Evolutionary conservation across 1,140 invertebrate genomes (phyloP), one percentile per base, ranked within the genome.

Genomic region (Nephotettix cincticeps): DNA sequence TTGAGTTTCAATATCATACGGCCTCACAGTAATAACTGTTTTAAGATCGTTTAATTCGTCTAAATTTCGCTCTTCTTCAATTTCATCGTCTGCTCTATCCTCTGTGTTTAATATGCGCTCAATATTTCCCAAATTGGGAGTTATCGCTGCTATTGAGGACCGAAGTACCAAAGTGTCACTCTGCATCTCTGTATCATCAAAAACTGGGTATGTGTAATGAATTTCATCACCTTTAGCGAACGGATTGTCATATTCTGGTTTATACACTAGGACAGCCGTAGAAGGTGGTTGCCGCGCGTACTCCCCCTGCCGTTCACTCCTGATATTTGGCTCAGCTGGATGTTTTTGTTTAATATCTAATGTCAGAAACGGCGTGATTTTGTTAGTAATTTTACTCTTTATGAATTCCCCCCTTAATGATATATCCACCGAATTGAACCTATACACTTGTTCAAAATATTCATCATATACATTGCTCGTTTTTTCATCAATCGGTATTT

Each of bases 401-500:
- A 61, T 61, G 23, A 61, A 61, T 28, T 61, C 21, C 6, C 56
- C 56, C 28, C 28, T 61, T 29, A 61, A 13, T 61, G 23, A 21
- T 3, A 61, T 11, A 28, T 61, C 27, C 2, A 27, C 56, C 4
- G 56, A 27, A 14, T 29, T 61, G 14, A 61, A 21, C 9, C n/a
- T 29, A 61, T 21, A 61, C 6, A 27, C 25, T 27, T 25, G 21
- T 23, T 29, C 13, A 28, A 61, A 61, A 29, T 27, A 61, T 6
- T 25, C 23, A 28, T 61, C 56, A 28, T 61, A 61, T 61, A 61
- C 25, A 27, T 61, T 61, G n/a, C 56, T 61, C 9, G 21, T 29
- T 61, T 61, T 28, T 28, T 61, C 56, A 25, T 61, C 56, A 27
- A 61, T 61, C 9, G 28, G 6, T 25, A 61, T 61, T 61, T 61